Base-by-base conservation (phyloP, 1,140 invertebrate genomes). In the Apis mellifera region DNA sequence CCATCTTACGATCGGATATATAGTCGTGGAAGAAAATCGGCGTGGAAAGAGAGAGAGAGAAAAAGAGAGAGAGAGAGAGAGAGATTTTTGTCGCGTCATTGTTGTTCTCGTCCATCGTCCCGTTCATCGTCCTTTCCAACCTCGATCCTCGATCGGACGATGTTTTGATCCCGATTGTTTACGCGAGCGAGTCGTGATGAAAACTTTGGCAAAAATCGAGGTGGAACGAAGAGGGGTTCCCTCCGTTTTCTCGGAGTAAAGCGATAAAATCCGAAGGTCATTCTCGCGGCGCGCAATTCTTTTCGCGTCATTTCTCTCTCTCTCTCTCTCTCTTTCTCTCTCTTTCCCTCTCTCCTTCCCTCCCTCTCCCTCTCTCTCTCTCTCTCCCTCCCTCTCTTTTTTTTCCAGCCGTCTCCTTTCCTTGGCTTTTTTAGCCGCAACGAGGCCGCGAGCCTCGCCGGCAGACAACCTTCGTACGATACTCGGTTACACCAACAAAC, bases 391-490 rank as follows among this genome's bases (percentile, higher is more conserved):
- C 60, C 57, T 15, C 17, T 54, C 17, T 54, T 60, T 79, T 76
- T 55, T 70, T 66, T 55, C 52, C 76, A 66, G 83, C 78, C 83
- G 82, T 81, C 83, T 87, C 80, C 84, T 90, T 87, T 86, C 88
- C 88, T 89, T 87, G 86, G 84, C 86, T 90, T 88, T 88, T 88
- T 89, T 87, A 79, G 86, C 66, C 84, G 84, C 87, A 87, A 86
- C 90, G 91, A 92, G 92, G 92, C 88, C 92, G 89, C 91, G 89
- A 89, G 89, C 85, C 90, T 90, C 86, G 85, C 84, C 87, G 85
- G 90, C 91, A 92, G 92, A 92, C 92, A 93, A 92, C 92, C 92
- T 93, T 93, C 91, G 90, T 85, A 84, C 87, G 84, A 89, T 89
- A 84, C 90, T 91, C 84, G 68, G 86, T 82, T 83, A 86, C 90